These are phyloP conservation scores for Xestia sexstrigata DNA, from an alignment of 2,888 invertebrate genomes.

Conservation along the genomic window DNA sequence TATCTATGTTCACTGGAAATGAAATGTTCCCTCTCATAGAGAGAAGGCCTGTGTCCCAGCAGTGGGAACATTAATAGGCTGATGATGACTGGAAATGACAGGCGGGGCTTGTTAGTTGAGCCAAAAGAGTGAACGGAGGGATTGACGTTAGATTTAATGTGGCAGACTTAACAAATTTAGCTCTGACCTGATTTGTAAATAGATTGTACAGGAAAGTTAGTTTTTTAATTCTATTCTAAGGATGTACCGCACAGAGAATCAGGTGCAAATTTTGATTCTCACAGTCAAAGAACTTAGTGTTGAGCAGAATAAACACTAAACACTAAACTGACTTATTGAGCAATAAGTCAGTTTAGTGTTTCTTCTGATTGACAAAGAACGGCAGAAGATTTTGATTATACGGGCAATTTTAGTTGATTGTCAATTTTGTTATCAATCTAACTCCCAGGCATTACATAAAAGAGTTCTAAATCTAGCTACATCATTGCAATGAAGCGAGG, in stretches of 20 bases:
- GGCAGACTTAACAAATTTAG: background rate
- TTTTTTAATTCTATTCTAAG: no score
- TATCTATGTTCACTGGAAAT: slow-evolving; percentile 33
- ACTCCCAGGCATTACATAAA: no score
- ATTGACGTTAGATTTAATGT: slow-evolving; percentile 18
- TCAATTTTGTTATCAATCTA: background rate
- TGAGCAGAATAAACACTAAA: background rate
- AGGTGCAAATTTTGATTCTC: background rate
- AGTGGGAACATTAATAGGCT: no score
- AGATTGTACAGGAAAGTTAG: background rate
- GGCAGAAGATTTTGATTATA: background rate
- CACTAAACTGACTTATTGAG: no score
- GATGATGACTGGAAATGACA: slow-evolving; percentile 48
- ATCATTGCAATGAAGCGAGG: background rate
- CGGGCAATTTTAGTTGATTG: background rate
- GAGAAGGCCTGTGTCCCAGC: no score
- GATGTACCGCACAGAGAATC: background rate
- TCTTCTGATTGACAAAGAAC: background rate
- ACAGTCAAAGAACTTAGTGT: background rate
- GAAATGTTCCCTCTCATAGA: no score
- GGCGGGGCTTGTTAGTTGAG: slow-evolving; percentile 13
- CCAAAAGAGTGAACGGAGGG: background rate
- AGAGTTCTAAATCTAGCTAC: background rate
- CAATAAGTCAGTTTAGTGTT: background rate
- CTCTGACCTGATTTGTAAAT: background rate